Percentiles rank a stretch among this genome's conserved stretches.
Evolutionary conservation across 2,888 invertebrate genomes (phyloP).

Genomic region (Pseudoips prasinana): DNA sequence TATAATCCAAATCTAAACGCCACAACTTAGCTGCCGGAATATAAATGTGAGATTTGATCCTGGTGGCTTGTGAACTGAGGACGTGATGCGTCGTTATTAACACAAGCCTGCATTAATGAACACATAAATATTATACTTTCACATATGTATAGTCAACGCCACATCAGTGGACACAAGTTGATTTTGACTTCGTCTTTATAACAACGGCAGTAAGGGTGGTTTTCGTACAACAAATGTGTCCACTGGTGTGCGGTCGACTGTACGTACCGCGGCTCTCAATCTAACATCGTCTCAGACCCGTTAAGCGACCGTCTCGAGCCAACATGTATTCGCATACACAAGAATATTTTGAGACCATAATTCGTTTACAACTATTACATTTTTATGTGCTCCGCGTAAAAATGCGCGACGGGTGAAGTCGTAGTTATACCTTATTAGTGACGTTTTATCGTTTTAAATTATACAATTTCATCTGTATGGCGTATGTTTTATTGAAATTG

Average conservation of each 20-base stretch:
- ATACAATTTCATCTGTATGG: constrained; percentile 73
- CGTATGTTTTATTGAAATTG: constrained; percentile 77
- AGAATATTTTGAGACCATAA: constrained; percentile 52
- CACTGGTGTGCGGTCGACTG: too few relatives aligned
- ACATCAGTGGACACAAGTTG: too few relatives aligned
- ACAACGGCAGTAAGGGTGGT: too few relatives aligned
- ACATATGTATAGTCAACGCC: too few relatives aligned
- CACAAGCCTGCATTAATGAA: constrained; percentile 74
- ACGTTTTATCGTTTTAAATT: constrained; percentile 67
- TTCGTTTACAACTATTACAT: constrained; percentile 53
- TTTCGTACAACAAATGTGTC: too few relatives aligned
- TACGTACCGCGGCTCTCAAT: not conserved
- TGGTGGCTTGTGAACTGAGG: constrained; percentile 76
- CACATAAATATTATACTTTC: constrained; percentile 68
- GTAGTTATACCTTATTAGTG: constrained; percentile 72
- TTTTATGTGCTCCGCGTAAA: constrained; percentile 59
- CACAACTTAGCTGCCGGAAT: constrained; percentile 68
- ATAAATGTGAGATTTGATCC: constrained; percentile 66
- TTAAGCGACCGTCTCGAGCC: constrained; percentile 26
- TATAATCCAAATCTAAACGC: constrained; percentile 81
- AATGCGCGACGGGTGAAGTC: constrained; percentile 52
- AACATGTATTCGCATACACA: constrained; percentile 52
- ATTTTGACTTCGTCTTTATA: too few relatives aligned
- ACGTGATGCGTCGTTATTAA: constrained; percentile 78
- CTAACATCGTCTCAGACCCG: constrained; percentile 33